Conservation (phyloP, 2,113 vertebrate genomes). For the Crotophaga sulcirostris region DNA sequence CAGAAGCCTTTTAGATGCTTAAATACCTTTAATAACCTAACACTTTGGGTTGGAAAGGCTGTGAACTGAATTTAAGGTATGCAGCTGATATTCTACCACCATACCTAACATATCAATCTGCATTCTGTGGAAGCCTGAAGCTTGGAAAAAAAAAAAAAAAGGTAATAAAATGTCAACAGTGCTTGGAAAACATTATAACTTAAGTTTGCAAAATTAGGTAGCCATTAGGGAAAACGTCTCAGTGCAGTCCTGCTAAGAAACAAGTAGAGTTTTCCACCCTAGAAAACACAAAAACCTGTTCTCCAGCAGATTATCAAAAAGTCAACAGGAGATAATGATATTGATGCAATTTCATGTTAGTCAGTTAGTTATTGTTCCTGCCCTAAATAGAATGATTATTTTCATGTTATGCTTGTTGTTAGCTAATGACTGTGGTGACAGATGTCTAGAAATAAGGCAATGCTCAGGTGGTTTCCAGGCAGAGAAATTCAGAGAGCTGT, state of each 20-base stretch:
- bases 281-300: constrained; percentile 13
- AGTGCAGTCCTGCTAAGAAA: neutral
- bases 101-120: neutral
- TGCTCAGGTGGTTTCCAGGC: constrained; percentile 51
- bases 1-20: neutral
- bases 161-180: neutral
- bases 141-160: neutral
- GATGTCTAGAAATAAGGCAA: constrained; percentile 27
- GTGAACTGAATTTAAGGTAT: neutral
- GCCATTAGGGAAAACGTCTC: neutral
- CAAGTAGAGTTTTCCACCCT: neutral
- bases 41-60: neutral
- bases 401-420: constrained; percentile 39
- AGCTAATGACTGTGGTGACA: constrained; percentile 51
- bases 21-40: neutral
- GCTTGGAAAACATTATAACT: neutral
- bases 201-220: neutral
- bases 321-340: constrained; percentile 43
- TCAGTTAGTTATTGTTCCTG: constrained; percentile 31
- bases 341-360: constrained; percentile 17
- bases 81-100: neutral
- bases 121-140: neutral
- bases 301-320: constrained; percentile 2
- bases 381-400: constrained; percentile 22
- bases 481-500: neutral